Conservation (phyloP, 2,113 vertebrate genomes). For the Rhabdornis inornatus region DNA sequence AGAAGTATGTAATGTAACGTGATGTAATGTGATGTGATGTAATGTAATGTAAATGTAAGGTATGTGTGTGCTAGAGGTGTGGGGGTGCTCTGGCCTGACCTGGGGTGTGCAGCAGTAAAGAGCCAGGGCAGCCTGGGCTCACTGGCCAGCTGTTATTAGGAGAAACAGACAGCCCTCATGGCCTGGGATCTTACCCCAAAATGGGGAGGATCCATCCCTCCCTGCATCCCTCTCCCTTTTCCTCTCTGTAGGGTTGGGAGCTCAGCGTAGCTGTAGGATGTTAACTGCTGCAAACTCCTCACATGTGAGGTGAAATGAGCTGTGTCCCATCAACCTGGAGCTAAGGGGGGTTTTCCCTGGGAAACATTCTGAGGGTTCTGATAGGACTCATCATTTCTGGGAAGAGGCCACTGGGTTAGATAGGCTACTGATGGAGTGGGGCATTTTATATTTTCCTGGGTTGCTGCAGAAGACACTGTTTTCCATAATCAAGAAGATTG, state of each 20-base stretch:
- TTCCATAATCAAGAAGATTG: background rate
- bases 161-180: background rate
- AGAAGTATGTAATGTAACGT: too few relatives aligned
- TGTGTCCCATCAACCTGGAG: background rate
- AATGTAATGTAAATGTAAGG: background rate
- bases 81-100: background rate
- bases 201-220: background rate
- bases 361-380: background rate
- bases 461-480: background rate
- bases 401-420: background rate
- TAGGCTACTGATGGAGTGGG: background rate
- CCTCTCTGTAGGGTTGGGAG: background rate
- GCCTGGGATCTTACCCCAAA: background rate
- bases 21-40: too few relatives aligned
- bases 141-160: accelerated
- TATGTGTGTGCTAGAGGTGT: accelerated
- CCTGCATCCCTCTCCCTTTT: background rate
- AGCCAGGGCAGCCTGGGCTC: background rate
- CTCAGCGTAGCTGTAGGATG: background rate
- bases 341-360: background rate
- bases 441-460: background rate
- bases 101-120: background rate
- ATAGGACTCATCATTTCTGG: background rate
- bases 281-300: background rate
- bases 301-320: background rate